Base-by-base conservation (phyloP, 1,140 invertebrate genomes). In the Cyrtorhinus lividipennis region DNA sequence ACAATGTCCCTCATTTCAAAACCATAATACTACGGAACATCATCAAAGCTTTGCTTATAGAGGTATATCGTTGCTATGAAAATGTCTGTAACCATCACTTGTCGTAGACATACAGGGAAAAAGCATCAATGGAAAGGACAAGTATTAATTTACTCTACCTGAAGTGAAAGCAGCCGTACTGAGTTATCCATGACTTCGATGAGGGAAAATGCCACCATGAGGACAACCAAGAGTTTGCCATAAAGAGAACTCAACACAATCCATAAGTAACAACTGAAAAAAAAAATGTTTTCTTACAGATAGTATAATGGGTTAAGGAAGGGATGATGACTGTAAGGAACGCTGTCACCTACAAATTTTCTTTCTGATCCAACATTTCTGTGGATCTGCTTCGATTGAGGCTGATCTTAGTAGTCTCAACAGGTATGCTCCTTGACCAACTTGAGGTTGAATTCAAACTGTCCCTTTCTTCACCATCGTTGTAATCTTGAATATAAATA, bases 111-210 rank as follows among this genome's bases (percentile, higher is more conserved):
- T n/a, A n/a, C n/a, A n/a, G n/a, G n/a, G n/a, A n/a, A n/a, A n/a
- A n/a, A n/a, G n/a, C n/a, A n/a, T n/a, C n/a, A n/a, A n/a, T n/a
- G n/a, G n/a, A n/a, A n/a, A n/a, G n/a, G n/a, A n/a, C n/a, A n/a
- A n/a, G n/a, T n/a, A n/a, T n/a, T n/a, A n/a, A n/a, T n/a, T n/a
- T n/a, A n/a, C n/a, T n/a, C 69, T 75, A 85, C 83, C 77, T 85
- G 82, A 64, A 83, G 78, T 15, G 76, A 78, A 46, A 82, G 72
- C 1, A 81, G 72, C 46, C 75, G 74, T 22, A 81, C 75, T 18
- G 75, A 73, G 59, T 81, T 81, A 68, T 82, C 79, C 73, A 82
- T 79, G 15, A 81, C 78, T 69, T 83, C 81, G 26, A 78, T 78
- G 10, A 83, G 67, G 64, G 79, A 79, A 18, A 81, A 75, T n/a